phyloP scores from a whole-genome alignment of 2,888 invertebrate species.

The Brachyptera putata region DNA sequence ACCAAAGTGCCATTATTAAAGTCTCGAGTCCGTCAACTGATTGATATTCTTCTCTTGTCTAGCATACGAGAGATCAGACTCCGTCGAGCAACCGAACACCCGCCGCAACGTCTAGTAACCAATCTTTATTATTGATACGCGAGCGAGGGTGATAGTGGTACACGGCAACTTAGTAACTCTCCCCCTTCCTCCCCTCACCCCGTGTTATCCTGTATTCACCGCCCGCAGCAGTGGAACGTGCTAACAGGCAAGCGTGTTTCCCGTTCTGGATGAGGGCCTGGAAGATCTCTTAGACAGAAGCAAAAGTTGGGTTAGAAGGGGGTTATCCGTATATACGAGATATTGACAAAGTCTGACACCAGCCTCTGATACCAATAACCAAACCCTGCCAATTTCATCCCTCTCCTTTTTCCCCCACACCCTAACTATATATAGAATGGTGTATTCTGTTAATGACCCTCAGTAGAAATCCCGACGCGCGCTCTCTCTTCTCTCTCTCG shows the following conservation, averaged over 20 bases:
- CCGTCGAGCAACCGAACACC: not conserved
- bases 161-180: not conserved
- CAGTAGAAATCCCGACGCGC: not conserved
- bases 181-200: not conserved
- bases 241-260: not conserved
- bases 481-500: not conserved
- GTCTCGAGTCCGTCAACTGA: conserved; percentile 11
- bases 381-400: conserved; percentile 6
- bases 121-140: conserved; percentile 23
- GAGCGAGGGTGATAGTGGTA: not conserved
- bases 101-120: conserved; percentile 19
- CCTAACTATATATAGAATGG: not conserved
- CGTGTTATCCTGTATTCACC: conserved; percentile 18
- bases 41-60: conserved; percentile 14
- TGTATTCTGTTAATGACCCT: conserved; percentile 19
- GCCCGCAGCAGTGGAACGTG: conserved; percentile 5
- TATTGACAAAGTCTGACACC: conserved; percentile 17
- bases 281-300: not conserved
- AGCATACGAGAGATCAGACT: no score
- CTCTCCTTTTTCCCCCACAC: no score
- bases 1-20: conserved; percentile 22
- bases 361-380: conserved; percentile 10
- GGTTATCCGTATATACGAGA: not conserved
- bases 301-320: not conserved
- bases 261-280: not conserved